phyloP scores from a whole-genome alignment of 35 echinoderm and acorn worm genomes.

The Nesometra sesokonis region DNA sequence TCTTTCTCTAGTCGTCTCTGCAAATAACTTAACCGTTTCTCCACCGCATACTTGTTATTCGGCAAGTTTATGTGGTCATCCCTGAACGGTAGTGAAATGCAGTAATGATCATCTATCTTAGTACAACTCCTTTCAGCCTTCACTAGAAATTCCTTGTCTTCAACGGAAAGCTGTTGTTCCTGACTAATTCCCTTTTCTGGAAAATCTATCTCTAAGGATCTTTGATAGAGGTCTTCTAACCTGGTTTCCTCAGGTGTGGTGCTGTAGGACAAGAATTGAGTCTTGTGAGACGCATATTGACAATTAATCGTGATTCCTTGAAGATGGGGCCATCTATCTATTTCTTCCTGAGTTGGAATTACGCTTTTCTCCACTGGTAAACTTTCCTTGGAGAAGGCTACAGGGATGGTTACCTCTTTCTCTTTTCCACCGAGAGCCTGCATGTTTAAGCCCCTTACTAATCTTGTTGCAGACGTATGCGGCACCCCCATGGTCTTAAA shows the following conservation, averaged over 20 bases:
- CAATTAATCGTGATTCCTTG: background rate
- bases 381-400: background rate
- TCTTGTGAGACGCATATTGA: too few relatives aligned
- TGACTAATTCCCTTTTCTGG: background rate
- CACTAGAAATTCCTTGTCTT: background rate
- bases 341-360: slow-evolving; percentile 21
- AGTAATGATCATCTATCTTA: slow-evolving; percentile 27
- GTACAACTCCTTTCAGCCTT: background rate
- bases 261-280: background rate
- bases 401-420: background rate
- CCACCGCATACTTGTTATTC: slow-evolving; percentile 15
- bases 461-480: too few relatives aligned
- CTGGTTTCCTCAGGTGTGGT: background rate
- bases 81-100: slow-evolving; percentile 15
- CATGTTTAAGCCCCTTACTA: too few relatives aligned
- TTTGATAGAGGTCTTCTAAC: background rate
- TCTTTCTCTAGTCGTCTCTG: slow-evolving; percentile 30
- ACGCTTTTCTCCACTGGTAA: background rate
- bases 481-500: too few relatives aligned
- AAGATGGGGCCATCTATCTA: slow-evolving; percentile 3
- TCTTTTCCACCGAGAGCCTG: background rate
- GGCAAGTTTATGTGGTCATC: slow-evolving; percentile 16
- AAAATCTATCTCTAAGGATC: background rate
- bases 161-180: background rate
- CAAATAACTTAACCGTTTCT: slow-evolving; percentile 8